phyloP scores from a whole-genome alignment of 2,113 vertebrate species.

The cattle (Bos taurus) region DNA sequence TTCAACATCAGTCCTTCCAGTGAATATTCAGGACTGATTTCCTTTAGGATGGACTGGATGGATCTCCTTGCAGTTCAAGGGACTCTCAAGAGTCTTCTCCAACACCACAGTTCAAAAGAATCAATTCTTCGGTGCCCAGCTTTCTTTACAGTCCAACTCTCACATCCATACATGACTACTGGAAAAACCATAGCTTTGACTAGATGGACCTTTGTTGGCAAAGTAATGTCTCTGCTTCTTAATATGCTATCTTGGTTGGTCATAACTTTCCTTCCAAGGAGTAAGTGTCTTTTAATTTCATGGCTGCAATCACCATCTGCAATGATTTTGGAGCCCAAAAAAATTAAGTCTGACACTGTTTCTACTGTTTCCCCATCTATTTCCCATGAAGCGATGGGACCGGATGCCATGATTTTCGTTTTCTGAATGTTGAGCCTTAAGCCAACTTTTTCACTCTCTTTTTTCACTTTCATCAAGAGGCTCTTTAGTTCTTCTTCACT shows the following conservation, averaged over 20 bases:
- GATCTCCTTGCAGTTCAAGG: background rate
- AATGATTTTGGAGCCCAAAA: rapidly evolving
- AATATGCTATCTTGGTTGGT: background rate
- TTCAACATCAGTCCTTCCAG: background rate
- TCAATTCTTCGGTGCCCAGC: background rate
- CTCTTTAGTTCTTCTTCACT: background rate
- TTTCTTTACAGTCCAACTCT: background rate
- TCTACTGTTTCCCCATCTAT: background rate
- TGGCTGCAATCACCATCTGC: background rate
- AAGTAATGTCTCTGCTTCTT: background rate
- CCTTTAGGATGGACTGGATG: background rate
- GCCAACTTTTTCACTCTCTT: background rate
- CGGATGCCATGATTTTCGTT: background rate
- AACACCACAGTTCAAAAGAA: background rate
- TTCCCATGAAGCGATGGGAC: background rate
- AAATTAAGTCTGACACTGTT: background rate
- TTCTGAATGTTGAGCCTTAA: background rate
- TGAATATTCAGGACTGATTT: background rate
- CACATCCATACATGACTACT: background rate
- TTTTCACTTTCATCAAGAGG: background rate
- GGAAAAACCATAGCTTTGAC: background rate
- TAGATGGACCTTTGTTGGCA: rapidly evolving
- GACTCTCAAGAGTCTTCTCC: background rate
- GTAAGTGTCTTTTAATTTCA: background rate
- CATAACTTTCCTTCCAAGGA: background rate